Conservation (phyloP, 1,140 invertebrate genomes). For the Rhagoletis pomonella region DNA sequence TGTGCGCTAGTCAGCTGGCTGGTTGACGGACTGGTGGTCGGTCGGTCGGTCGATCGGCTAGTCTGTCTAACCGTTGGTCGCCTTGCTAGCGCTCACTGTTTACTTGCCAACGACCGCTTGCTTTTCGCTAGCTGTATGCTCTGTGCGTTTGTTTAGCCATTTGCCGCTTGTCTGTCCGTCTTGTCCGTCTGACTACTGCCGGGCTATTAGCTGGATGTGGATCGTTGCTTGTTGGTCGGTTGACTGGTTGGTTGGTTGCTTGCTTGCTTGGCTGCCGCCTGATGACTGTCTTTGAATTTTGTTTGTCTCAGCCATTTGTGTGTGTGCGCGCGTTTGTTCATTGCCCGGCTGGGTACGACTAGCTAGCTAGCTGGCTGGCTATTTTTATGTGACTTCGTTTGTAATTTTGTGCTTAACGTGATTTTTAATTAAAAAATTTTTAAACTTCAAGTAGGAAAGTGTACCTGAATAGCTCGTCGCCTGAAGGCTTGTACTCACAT, state of each 20-base stretch:
- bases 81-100: not conserved
- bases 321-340: constrained; percentile 1
- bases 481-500: not conserved
- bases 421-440: constrained; percentile 50
- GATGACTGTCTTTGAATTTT: constrained; percentile 46
- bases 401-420: constrained; percentile 41
- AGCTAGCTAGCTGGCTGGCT: not conserved
- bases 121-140: not conserved
- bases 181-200: constrained; percentile 15
- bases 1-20: not conserved
- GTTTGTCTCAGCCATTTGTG: constrained; percentile 13
- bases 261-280: not conserved
- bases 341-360: not conserved
- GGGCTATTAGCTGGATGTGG: constrained; percentile 4
- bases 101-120: not conserved
- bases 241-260: not conserved
- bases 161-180: constrained; percentile 31
- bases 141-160: not conserved
- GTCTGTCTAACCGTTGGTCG: not conserved
- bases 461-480: constrained; percentile 27
- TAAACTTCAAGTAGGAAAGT: constrained; percentile 32
- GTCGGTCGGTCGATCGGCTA: not conserved
- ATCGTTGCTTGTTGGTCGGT: not conserved
- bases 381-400: not conserved
- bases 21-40: not conserved